Conservation (phyloP, 2,113 vertebrate genomes). For the Raphicerus campestris region DNA sequence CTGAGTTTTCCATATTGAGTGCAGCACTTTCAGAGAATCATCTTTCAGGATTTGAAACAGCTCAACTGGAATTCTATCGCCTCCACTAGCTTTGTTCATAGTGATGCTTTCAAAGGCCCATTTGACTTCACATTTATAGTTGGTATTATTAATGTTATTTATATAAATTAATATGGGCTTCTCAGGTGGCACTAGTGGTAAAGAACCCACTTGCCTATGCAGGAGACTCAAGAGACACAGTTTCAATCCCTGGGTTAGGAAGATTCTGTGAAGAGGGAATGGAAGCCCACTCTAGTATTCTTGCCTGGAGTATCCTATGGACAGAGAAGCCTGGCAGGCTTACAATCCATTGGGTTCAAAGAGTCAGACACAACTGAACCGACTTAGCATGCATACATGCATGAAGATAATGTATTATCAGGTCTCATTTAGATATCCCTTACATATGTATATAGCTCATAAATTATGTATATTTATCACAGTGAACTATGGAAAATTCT, state of each 20-base stretch:
- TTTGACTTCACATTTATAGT: background rate
- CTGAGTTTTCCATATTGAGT: too few relatives aligned
- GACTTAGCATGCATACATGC: background rate
- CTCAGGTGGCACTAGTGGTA: background rate
- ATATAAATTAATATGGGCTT: background rate
- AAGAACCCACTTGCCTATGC: background rate
- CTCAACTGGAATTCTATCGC: too few relatives aligned
- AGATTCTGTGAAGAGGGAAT: background rate
- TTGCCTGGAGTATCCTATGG: background rate
- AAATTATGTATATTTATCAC: background rate
- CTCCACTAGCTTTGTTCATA: too few relatives aligned
- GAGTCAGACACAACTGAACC: background rate
- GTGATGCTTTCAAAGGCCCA: too few relatives aligned
- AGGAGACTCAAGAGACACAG: background rate
- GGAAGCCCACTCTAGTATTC: background rate
- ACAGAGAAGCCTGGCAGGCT: background rate
- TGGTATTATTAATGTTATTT: background rate
- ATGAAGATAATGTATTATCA: background rate
- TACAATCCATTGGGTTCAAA: background rate
- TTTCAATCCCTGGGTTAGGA: background rate
- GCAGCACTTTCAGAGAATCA: too few relatives aligned
- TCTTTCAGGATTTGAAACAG: too few relatives aligned
- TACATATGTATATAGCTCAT: background rate
- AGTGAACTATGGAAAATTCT: background rate
- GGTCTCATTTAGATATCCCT: background rate